phyloP scores from a whole-genome alignment of 64 coral and sea anemone species.

The Montipora cactus region DNA sequence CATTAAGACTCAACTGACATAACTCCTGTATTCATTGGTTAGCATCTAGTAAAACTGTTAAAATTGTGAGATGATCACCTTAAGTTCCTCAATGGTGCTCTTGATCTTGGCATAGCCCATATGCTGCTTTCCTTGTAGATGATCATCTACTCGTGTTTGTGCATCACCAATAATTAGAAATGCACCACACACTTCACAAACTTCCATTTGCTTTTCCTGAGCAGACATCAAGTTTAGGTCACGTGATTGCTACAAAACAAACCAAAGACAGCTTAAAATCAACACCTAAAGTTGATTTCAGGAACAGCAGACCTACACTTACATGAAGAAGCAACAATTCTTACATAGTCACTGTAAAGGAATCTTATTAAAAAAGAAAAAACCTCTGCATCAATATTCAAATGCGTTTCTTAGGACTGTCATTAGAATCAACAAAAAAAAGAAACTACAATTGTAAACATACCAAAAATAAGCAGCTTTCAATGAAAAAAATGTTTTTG shows the following conservation, averaged over 20 bases:
- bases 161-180: slow-evolving; percentile 99
- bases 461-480: too few species aligned
- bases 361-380: too few species aligned
- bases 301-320: background rate
- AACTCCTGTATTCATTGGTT: background rate
- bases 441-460: too few species aligned
- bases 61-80: slow-evolving; percentile 46
- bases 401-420: too few species aligned
- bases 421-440: too few species aligned
- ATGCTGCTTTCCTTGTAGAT: slow-evolving; percentile 96
- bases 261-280: background rate
- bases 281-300: background rate
- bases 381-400: too few species aligned
- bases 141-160: slow-evolving; percentile 96
- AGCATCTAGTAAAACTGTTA: background rate
- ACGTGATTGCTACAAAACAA: slow-evolving; percentile 58
- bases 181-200: slow-evolving; percentile 99
- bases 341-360: too few species aligned
- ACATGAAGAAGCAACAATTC: too few species aligned
- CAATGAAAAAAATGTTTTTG: too few species aligned
- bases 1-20: background rate
- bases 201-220: slow-evolving; percentile 99
- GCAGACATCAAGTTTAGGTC: slow-evolving; percentile 86
- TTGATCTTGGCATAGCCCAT: slow-evolving; percentile 99
- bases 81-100: slow-evolving; percentile 92